phyloP scores from a whole-genome alignment of 2,797 vertebrate genomes.

The Argentina silus region DNA sequence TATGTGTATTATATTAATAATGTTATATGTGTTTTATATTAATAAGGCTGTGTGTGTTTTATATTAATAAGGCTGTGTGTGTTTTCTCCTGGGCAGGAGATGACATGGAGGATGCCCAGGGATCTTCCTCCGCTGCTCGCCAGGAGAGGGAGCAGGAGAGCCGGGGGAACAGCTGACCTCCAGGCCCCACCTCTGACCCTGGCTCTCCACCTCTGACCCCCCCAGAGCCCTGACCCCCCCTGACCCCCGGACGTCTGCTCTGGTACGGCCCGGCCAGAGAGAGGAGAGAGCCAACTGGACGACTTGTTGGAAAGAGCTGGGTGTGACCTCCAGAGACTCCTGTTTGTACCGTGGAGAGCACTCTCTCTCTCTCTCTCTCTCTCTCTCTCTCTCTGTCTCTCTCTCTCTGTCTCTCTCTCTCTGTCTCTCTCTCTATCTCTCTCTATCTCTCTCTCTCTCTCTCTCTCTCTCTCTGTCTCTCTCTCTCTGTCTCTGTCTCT shows the following conservation, averaged over 20 bases:
- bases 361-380: background rate
- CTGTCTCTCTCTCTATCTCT: too few species aligned
- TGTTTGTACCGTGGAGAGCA: background rate
- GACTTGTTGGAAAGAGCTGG: too few species aligned
- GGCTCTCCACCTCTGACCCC: background rate
- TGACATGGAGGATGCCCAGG: conserved; percentile 67
- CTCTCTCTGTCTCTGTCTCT: background rate
- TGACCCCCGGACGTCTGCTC: background rate
- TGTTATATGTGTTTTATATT: too few species aligned
- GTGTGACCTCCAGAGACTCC: background rate
- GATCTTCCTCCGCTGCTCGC: conserved; percentile 60
- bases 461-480: background rate
- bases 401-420: background rate
- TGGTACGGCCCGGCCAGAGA: background rate
- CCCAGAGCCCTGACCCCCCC: background rate
- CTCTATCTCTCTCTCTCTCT: background rate
- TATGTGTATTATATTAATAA: too few species aligned
- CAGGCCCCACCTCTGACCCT: background rate
- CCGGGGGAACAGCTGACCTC: conserved; percentile 73
- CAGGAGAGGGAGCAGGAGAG: conserved; percentile 69
- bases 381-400: background rate
- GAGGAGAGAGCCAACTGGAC: background rate
- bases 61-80: too few species aligned
- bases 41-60: too few species aligned
- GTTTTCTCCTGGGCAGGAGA: conserved; percentile 42